Evolutionary conservation across 2,113 vertebrate genomes (phyloP).

Genomic region (Cyphomyrus plagiostoma): DNA sequence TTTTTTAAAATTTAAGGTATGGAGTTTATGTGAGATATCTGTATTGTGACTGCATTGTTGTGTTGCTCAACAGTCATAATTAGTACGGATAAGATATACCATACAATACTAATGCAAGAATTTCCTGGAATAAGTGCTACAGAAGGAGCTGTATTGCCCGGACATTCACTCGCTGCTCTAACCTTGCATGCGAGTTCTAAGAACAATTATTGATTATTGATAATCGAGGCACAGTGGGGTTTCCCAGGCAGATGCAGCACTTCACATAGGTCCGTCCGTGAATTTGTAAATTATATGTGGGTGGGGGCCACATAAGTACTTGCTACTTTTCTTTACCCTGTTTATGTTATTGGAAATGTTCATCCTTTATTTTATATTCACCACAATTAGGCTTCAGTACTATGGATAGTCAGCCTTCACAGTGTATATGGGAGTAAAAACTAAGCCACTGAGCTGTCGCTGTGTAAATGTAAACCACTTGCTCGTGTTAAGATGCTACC

Average conservation of each 20-base stretch:
- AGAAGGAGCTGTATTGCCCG: neutral
- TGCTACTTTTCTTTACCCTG: neutral
- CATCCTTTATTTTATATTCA: neutral
- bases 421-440: neutral
- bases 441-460: neutral
- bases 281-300: neutral
- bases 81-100: neutral
- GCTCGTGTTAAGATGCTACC: neutral
- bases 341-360: neutral
- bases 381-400: neutral
- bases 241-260: neutral
- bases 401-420: neutral
- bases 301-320: neutral
- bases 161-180: neutral
- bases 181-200: neutral
- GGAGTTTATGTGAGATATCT: neutral
- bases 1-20: neutral
- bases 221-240: neutral
- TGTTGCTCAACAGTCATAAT: neutral
- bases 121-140: neutral
- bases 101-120: neutral
- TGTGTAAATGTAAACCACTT: neutral
- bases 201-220: neutral
- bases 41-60: neutral
- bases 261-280: neutral